A percentile compares a stretch with the other conserved stretches of the same genome.
Conservation (phyloP, 2,797 vertebrate species). For the Mustela erminea region DNA sequence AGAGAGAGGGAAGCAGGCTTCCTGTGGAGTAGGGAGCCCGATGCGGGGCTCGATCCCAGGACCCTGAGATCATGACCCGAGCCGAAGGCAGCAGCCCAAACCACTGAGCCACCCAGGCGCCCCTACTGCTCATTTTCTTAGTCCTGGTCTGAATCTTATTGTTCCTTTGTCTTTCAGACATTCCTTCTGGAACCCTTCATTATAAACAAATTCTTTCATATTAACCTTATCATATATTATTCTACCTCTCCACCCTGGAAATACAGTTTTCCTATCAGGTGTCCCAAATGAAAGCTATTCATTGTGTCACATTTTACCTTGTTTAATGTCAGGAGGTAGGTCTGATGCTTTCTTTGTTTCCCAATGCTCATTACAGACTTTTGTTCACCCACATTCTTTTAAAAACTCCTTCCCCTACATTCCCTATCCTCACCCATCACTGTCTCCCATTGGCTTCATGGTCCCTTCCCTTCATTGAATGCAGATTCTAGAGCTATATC, state of each 20-base stretch:
- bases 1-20: too few relatives aligned
- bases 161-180: neutral
- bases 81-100: too few relatives aligned
- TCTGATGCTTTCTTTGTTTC: neutral
- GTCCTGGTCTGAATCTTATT: neutral
- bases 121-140: neutral
- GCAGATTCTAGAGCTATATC: neutral
- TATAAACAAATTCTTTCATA: neutral
- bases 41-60: too few relatives aligned
- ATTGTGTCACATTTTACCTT: neutral
- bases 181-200: neutral
- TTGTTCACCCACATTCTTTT: neutral
- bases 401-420: neutral
- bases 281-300: neutral
- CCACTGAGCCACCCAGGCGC: too few relatives aligned
- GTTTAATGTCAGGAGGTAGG: neutral
- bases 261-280: neutral
- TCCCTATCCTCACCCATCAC: neutral
- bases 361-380: neutral
- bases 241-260: neutral
- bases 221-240: neutral
- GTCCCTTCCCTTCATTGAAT: neutral
- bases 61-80: too few relatives aligned
- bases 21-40: too few relatives aligned
- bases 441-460: neutral